Evolutionary conservation across 92 coral and sea anemone genomes (phyloP), one percentile per base, ranked within the genome.

Genomic region (Scolanthus callimorphus): DNA sequence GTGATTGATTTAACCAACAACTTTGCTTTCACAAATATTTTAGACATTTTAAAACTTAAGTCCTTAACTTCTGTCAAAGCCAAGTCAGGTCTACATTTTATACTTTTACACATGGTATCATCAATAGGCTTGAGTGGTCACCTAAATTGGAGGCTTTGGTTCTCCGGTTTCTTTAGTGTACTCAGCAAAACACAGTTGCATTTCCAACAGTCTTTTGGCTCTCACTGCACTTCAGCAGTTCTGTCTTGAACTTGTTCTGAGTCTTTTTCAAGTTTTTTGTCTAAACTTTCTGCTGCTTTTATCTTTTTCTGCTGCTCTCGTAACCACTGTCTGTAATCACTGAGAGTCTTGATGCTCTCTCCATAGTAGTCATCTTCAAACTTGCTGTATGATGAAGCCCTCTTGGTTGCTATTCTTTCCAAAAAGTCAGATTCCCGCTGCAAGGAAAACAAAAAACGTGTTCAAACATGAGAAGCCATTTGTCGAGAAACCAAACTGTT

Each of bases 351-450:
- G 43, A 94, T 94, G 70, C 81, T 94, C 59, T 94, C 99, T 31
- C 99, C 99, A 62, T 94, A 94, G 56, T 88, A 94, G 63, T 94
- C 99, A 67, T 94, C 99, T 55, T 94, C 99, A 77, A 94, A 94
- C 64, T 88, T 94, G 83, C 94, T 94, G 61, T 71, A 88, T 20
- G 96, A 71, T 17, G 91, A 84, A 1, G 99, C 96, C 45, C 99
- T 74, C 45, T 86, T 81, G 6, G 90, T 41, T 20, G 86, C 69
- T 4, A 94, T 74, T 67, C 99, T 88, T 47, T 69, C 83, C 64
- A 94, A 69, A 62, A 88, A 94, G 67, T 94, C 99, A 34, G 80
- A 84, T 69, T 94, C 96, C 52, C 99, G 73, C 99, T 94, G 69
- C 28, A 70, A 49, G 1, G 48, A 23, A 34, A 34, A 15, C 10